phyloP scores from a whole-genome alignment of 2,113 vertebrate genomes.

The Ochotona curzoniae region DNA sequence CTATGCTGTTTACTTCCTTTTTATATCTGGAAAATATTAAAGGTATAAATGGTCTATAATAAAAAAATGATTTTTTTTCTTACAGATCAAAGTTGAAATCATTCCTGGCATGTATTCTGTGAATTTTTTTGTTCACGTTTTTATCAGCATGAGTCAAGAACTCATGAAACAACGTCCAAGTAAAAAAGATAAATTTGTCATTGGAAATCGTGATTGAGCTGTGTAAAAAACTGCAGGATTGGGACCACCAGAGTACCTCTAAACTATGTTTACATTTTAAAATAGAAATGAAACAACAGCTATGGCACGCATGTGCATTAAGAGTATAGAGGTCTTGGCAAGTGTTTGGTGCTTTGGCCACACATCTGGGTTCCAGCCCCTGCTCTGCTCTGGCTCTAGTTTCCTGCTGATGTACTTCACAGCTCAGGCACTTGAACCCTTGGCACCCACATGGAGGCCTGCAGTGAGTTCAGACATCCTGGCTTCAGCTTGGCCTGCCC shows the following conservation, averaged over 20 bases:
- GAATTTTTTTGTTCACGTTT: background rate
- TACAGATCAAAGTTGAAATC: background rate
- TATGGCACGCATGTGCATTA: background rate
- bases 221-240: background rate
- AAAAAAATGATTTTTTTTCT: background rate
- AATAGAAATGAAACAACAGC: background rate
- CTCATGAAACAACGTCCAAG: background rate
- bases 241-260: background rate
- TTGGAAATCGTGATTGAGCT: background rate
- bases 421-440: no score
- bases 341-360: no score
- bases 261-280: conserved; percentile 23
- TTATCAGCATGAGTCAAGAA: background rate
- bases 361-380: no score
- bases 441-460: no score
- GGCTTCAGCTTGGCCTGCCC: no score
- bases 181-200: background rate
- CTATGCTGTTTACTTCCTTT: background rate
- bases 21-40: background rate
- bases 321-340: background rate
- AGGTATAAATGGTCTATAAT: background rate
- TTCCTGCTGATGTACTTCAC: no score
- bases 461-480: no score
- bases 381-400: no score
- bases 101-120: background rate